Evolutionary conservation across 2,888 invertebrate genomes (phyloP).

Genomic region (Strigamia crassipes): DNA sequence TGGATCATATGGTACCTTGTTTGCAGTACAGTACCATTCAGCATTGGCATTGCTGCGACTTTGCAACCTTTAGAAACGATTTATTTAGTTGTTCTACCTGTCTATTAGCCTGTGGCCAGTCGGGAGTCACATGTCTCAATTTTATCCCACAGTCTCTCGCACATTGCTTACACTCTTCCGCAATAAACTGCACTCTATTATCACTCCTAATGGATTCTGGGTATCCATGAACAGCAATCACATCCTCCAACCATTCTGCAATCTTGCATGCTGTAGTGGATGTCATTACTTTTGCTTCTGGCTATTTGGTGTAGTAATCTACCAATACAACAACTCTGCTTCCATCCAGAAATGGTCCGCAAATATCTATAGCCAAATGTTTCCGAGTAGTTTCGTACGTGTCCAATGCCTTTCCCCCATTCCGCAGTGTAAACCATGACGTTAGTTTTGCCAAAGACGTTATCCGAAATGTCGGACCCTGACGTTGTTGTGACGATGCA

Average conservation of each 20-base stretch:
- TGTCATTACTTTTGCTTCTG: neutral
- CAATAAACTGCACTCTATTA: neutral
- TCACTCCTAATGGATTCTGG: neutral
- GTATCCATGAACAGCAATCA: too few relatives aligned
- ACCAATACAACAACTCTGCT: neutral
- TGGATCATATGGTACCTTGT: too few relatives aligned
- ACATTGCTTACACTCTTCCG: neutral
- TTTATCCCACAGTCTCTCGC: neutral
- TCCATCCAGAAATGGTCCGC: neutral
- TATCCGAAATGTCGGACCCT: too few relatives aligned
- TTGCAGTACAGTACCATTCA: too few relatives aligned
- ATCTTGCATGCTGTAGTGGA: too few relatives aligned
- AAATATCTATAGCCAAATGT: neutral
- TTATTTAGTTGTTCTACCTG: neutral
- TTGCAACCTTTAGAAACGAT: too few relatives aligned
- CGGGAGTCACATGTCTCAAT: neutral
- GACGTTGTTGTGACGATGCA: too few relatives aligned
- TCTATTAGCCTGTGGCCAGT: slow-evolving; percentile 39
- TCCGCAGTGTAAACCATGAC: too few relatives aligned
- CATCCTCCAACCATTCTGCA: too few relatives aligned
- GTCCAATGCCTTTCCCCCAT: too few relatives aligned
- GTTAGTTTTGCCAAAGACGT: too few relatives aligned
- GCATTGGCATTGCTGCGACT: too few relatives aligned
- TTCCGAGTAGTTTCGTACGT: neutral
- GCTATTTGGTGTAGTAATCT: neutral